phyloP scores from a whole-genome alignment of 2,888 invertebrate species.

The Eristalinus sepulchralis region DNA sequence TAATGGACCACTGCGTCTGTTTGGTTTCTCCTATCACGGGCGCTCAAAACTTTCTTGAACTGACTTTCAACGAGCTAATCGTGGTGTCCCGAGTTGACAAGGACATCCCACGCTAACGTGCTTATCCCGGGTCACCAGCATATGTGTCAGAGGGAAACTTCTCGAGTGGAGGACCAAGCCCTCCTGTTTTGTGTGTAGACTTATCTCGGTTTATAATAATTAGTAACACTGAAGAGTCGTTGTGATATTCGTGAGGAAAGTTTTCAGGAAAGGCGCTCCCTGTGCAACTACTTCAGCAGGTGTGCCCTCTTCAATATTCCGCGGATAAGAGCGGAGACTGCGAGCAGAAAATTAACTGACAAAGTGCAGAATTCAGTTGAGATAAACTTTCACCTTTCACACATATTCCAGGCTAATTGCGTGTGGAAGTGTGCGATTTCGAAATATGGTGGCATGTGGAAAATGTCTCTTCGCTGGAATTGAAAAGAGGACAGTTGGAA shows the following conservation, averaged over 20 bases:
- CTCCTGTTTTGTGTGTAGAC: background rate
- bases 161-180: background rate
- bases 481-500: too few species aligned
- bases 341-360: background rate
- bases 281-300: background rate
- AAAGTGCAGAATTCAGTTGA: background rate
- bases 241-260: background rate
- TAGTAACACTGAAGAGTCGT: background rate
- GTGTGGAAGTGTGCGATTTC: background rate
- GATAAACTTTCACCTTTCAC: background rate
- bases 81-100: background rate
- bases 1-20: background rate
- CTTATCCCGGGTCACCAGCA: background rate
- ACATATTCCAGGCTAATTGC: background rate
- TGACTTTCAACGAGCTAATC: background rate
- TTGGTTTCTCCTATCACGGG: background rate
- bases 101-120: background rate
- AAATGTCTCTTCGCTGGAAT: too few species aligned
- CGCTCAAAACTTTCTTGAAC: background rate
- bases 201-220: background rate
- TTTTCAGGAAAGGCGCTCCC: background rate
- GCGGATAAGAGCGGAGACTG: background rate
- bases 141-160: background rate
- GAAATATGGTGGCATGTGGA: too few species aligned
- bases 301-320: background rate